Conservation (phyloP, 1,140 invertebrate species). For the Anadara kagoshimensis region DNA sequence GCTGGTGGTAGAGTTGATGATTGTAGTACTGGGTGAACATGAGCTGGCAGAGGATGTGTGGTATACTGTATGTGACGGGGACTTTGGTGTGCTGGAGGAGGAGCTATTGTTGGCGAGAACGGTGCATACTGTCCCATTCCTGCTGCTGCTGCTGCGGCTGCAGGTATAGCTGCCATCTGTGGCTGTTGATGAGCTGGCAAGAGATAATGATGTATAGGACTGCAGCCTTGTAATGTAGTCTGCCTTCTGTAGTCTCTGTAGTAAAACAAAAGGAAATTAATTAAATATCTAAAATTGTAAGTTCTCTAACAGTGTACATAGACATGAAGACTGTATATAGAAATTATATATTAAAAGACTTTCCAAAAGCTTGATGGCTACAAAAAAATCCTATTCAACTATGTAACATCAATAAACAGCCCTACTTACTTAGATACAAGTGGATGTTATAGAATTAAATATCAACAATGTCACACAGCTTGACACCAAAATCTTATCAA, state of each 20-base stretch:
- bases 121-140: constrained; percentile 67
- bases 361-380: neutral
- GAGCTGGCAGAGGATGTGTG: constrained; percentile 88
- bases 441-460: too few species aligned
- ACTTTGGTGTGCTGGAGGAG: constrained; percentile 90
- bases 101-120: constrained; percentile 80
- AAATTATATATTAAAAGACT: too few species aligned
- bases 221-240: constrained; percentile 54
- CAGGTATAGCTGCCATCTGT: constrained; percentile 57
- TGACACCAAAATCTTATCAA: too few species aligned
- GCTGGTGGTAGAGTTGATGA: constrained; percentile 61
- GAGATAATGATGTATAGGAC: constrained; percentile 68
- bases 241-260: constrained; percentile 62
- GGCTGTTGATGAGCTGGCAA: constrained; percentile 68
- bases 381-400: too few species aligned
- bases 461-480: too few species aligned
- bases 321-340: too few species aligned
- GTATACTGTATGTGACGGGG: constrained; percentile 83
- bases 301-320: too few species aligned
- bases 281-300: neutral
- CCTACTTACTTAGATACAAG: too few species aligned
- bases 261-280: constrained; percentile 12
- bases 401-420: too few species aligned
- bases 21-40: constrained; percentile 84
- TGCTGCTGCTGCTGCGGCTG: constrained; percentile 51